Conservation (phyloP, 2,888 invertebrate genomes). For the Abrostola tripartita region DNA sequence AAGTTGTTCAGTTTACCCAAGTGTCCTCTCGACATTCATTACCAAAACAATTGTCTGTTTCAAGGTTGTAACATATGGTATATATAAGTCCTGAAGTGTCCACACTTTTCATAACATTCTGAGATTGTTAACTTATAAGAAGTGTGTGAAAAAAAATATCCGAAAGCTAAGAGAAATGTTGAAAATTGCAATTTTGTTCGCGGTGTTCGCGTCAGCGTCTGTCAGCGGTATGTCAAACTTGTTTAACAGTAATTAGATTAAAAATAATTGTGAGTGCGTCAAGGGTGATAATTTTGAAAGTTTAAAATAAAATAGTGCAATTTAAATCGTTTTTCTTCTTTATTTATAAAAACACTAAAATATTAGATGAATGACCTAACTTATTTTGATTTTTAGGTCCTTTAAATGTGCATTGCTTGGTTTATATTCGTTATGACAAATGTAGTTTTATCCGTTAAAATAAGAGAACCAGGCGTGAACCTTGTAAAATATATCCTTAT, state of each 20-base stretch:
- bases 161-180: constrained; percentile 23
- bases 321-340: too few species aligned
- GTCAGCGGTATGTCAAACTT: constrained; percentile 31
- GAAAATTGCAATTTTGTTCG: constrained; percentile 42
- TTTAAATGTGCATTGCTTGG: too few species aligned
- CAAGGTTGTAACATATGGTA: constrained; percentile 32
- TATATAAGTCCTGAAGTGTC: constrained; percentile 32
- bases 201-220: constrained; percentile 30
- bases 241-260: neutral
- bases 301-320: neutral
- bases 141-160: constrained; percentile 1
- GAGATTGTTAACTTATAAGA: constrained; percentile 1
- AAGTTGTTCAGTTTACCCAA: constrained; percentile 17
- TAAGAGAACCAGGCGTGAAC: too few species aligned
- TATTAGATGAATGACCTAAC: too few species aligned
- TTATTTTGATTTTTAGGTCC: too few species aligned
- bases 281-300: too few species aligned
- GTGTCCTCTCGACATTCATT: constrained; percentile 26
- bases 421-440: too few species aligned
- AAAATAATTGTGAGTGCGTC: too few species aligned
- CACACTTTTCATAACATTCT: constrained; percentile 23
- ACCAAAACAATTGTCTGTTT: constrained; percentile 25
- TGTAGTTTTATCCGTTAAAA: too few species aligned
- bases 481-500: too few species aligned
- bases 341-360: too few species aligned